Base-by-base conservation (phyloP, 2,113 vertebrate species). In the Epinephelus lanceolatus region DNA sequence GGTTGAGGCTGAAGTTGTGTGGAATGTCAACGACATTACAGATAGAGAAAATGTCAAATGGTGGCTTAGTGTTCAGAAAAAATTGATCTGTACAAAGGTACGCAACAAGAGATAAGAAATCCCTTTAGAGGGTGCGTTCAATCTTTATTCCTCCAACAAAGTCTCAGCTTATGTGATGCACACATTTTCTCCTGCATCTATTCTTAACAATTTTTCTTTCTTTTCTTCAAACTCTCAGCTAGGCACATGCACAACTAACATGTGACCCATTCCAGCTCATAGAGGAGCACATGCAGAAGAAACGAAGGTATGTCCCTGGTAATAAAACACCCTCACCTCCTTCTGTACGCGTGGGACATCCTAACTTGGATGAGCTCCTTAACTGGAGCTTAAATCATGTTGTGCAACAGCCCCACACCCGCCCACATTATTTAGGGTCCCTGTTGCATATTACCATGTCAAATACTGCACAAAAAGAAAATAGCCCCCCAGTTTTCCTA, bases 251-350 rank as follows among this genome's bases (percentile, higher is more conserved):
- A 53, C 12, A 40, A 51, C 15, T 62, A 25, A 71, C 49, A 61
- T 5, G 60, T 71, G 40, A 75, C 59, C 55, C 27, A 40, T 59
- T 65, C 5, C 37, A 67, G 11, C 55, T 33, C 72, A 62, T 17
- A 61, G 60, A 78, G 40, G 66, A 76, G 69, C 30, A 69, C 9
- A 13, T 73, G 74, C 82, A 45, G 15, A 90, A 78, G 65, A 84
- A 30, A 89, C 78, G 71, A 80, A 85, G 85, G 74, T 73, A 76
- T 56, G 73, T 61, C 60, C 60, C 17, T 11, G 23, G 87, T 88
- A 81, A 85, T 89, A 84, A 91, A 89, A 91, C 71, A 85, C 78
- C 67, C 17, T 62, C 37, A 15, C 49, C 56, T 71, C 78, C 65
- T 65, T 57, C 79, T 88, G 66, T 69, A 27, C 27, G 59, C 63